Evolutionary conservation across 2,113 vertebrate genomes (phyloP), one percentile per base, ranked within the genome.

Genomic region (Paedocypris sp.): DNA sequence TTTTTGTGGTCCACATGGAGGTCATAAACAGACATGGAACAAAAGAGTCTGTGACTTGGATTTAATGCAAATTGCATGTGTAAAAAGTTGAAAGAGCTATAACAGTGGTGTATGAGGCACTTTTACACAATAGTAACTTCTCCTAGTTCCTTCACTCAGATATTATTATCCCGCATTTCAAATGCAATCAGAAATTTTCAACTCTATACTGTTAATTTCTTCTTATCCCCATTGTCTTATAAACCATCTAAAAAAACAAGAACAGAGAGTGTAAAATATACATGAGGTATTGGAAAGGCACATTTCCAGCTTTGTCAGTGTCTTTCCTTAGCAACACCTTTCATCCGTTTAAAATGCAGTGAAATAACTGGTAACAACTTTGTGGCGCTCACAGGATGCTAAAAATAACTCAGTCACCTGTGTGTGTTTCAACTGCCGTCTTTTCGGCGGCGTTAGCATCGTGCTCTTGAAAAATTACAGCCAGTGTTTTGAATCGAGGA

Each of bases 401-500:
- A 9, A 25, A 35, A 53, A 48, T 38, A 3, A 32, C 33, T 69
- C 39, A 70, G 43, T 43, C 25, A 7, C 66, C 68, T 2, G 36
- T 15, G 4, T 49, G 43, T n/a, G 50, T 16, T 59, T 46, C 36
- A 6, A 5, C 47, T 20, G 64, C 47, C 39, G 11, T 36, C 47
- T 72, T 71, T 7, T 31, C 36, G 9, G 3, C 18, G 3, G 20
- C 28, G 22, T 66, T 56, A 13, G 38, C 18, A 70, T 89, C 85
- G 67, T 87, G 84, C 74, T 86, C 82, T 23, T 84, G 82, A 49
- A 94, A 87, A 75, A 95, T 86, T 6, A 84, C 87, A 13, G 88
- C 88, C 73, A 97, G 71, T 2, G 83, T 85, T 79, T 89, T 87
- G 66, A 95, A 94, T 0, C 80, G 86, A 5, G 88, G 90, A 54